A percentile compares a stretch with the other conserved stretches of the same genome.
Evolutionary conservation across 2,113 vertebrate species (phyloP).

Genomic region (Ibidorhyncha struthersii): DNA sequence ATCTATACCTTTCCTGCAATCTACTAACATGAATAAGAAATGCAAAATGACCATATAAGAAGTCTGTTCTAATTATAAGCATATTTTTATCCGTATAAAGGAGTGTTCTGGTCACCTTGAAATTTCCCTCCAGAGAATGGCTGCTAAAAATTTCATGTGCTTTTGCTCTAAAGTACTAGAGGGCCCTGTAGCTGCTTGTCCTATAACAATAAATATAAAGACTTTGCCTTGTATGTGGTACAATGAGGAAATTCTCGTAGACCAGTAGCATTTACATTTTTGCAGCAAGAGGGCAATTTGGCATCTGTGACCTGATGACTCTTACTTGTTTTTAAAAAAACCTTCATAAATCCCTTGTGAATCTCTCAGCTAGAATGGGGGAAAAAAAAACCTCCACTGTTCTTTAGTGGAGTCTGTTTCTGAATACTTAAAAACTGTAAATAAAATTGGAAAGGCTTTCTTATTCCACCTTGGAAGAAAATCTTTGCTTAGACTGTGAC

Average conservation of each 20-base stretch:
- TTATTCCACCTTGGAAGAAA: constrained; percentile 16
- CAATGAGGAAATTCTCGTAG: constrained; percentile 7
- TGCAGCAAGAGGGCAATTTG: constrained; percentile 15
- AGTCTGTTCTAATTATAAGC: constrained; percentile 33
- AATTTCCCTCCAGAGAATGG: constrained; percentile 58
- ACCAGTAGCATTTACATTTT: constrained; percentile 56
- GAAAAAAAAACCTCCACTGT: background rate
- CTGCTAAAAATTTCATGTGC: constrained; percentile 69
- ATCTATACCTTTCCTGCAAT: background rate
- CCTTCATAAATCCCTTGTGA: constrained; percentile 10
- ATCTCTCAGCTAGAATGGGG: background rate
- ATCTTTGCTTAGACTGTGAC: background rate
- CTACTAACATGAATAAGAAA: constrained; percentile 7
- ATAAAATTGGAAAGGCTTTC: background rate
- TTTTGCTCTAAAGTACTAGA: constrained; percentile 55
- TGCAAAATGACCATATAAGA: background rate
- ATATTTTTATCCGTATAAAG: constrained; percentile 49
- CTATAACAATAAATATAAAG: constrained; percentile 55
- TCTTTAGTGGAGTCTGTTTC: background rate
- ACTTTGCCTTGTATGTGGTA: constrained; percentile 1
- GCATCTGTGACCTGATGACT: background rate
- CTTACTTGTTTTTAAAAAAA: background rate
- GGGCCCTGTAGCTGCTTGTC: constrained; percentile 39
- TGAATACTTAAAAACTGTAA: constrained; percentile 26
- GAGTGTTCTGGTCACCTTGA: constrained; percentile 50